These are phyloP conservation scores for Urosaurus nigricauda DNA, from an alignment of 2,797 vertebrate species.

Conservation along the genomic window DNA sequence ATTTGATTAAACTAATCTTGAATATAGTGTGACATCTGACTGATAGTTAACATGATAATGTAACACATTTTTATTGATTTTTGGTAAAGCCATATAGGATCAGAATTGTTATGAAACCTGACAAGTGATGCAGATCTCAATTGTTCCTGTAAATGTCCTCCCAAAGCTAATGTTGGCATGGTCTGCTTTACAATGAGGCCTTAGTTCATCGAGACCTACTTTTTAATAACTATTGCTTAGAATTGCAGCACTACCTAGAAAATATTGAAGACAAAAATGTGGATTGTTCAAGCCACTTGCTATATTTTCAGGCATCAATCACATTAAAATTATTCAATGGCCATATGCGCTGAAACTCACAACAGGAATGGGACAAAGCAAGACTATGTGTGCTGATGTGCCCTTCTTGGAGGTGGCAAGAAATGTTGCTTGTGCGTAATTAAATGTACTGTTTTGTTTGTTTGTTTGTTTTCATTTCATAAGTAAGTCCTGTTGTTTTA, in stretches of 20 bases:
- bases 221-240: too few relatives aligned
- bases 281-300: not conserved
- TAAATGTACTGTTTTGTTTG: not conserved
- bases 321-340: not conserved
- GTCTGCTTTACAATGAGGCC: not conserved
- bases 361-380: not conserved
- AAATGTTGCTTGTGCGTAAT: not conserved
- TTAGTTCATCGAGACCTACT: not conserved
- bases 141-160: too few relatives aligned
- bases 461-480: not conserved
- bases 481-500: constrained; percentile 23
- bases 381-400: not conserved
- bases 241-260: not conserved
- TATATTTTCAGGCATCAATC: constrained; percentile 1
- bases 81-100: too few relatives aligned
- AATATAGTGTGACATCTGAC: too few relatives aligned
- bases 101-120: too few relatives aligned
- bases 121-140: too few relatives aligned
- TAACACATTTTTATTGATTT: too few relatives aligned
- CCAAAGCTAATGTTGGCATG: too few relatives aligned
- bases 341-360: not conserved
- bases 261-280: not conserved
- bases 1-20: too few relatives aligned
- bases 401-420: not conserved
- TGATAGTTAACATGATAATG: too few relatives aligned